These are phyloP conservation scores for Sebastes minor DNA, from an alignment of 2,797 vertebrate genomes.

Conservation along the genomic window DNA sequence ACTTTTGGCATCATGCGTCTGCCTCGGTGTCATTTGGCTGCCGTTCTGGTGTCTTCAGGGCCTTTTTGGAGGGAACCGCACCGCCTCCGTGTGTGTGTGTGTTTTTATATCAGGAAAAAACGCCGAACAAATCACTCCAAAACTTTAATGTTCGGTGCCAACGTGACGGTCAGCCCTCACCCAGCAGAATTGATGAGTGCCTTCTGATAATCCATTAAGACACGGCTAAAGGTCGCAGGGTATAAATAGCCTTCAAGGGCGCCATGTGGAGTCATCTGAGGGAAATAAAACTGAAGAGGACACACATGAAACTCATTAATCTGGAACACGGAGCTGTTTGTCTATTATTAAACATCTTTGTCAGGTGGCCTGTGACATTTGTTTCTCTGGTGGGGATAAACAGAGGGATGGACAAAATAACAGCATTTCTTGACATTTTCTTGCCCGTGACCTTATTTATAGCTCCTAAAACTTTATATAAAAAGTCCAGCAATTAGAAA, in stretches of 20 bases:
- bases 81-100: conserved; percentile 27
- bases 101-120: conserved; percentile 29
- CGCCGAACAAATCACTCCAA: conserved; percentile 55
- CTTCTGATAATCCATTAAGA: conserved; percentile 78
- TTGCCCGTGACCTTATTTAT: neutral
- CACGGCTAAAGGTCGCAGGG: conserved; percentile 58
- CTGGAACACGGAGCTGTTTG: conserved; percentile 45
- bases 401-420: neutral
- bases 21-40: conserved; percentile 73
- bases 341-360: conserved; percentile 33
- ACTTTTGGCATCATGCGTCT: conserved; percentile 61
- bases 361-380: conserved; percentile 37
- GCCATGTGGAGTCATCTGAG: conserved; percentile 10
- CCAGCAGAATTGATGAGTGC: conserved; percentile 70
- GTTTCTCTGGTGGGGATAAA: neutral
- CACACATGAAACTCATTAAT: conserved; percentile 67
- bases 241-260: conserved; percentile 80
- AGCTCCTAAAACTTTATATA: neutral
- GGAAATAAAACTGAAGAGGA: conserved; percentile 29
- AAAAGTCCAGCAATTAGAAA: neutral
- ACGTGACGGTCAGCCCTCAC: conserved; percentile 62
- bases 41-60: conserved; percentile 66
- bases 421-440: neutral
- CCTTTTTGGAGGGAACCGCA: conserved; percentile 46
- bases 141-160: conserved; percentile 63